Base-by-base conservation (phyloP, 2,888 invertebrate genomes). In the Nymphalis urticae region DNA sequence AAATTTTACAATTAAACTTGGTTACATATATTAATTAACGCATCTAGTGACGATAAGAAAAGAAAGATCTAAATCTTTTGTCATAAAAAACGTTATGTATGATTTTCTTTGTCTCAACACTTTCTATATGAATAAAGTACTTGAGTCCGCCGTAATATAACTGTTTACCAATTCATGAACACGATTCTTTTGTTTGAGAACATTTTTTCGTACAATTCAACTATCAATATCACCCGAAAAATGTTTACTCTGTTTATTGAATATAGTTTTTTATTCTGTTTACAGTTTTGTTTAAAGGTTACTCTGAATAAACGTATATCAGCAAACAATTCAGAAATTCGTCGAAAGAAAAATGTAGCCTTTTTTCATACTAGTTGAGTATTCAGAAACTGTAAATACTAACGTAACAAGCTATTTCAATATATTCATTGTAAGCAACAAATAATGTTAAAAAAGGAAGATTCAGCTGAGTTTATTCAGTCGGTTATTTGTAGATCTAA, bases 221-320 rank as follows among this genome's bases (percentile, higher is more conserved):
- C 59, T 36, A 59, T 36, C 59, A 59, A 59, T 19, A 54, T 54
- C 54, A 27, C 17, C 27, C 54, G 59, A 47, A 59, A 59, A 59
- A 19, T 59, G 42, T 59, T 59, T 59, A 59, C 47, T 59, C 36
- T 42, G n/a, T 47, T 59, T 59, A 59, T 59, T 42, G 59, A 21
- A 54, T 54, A 54, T 10, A 24, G 54, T 16, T 27, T 27, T 54
- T 8, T 13, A 27, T 27, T 54, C 27, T 54, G 54, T 27, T 27
- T 54, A 54, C 27, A 24, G 24, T 54, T 16, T 54, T 54, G 54
- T 19, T 54, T 27, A 24, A 54, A 27, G 9, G 19, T 9, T n/a
- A 24, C 21, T 9, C 13, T 59, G n/a, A 58, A 19, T 19, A 58
- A 59, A 59, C 36, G 21, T 21, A 47, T 32, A 32, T 59, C 59